phyloP scores from a whole-genome alignment of 2,113 vertebrate species.

The Ammodytes dubius region DNA sequence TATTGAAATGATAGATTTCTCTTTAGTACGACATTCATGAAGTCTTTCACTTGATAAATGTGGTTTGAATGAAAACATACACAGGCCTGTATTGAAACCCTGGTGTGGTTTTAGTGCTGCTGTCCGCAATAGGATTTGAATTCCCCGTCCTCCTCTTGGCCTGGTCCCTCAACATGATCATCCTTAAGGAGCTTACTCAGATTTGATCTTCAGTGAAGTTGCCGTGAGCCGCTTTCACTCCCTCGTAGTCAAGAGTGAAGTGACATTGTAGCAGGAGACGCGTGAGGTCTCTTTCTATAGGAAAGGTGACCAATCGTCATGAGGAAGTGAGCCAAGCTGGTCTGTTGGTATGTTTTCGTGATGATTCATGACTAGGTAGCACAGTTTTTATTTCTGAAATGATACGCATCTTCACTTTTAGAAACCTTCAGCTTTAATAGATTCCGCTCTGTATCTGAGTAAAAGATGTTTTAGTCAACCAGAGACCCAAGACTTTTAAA shows the following conservation, averaged over 20 bases:
- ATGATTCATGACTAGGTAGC: too few relatives aligned
- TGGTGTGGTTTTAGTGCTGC: neutral
- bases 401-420: neutral
- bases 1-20: too few relatives aligned
- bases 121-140: neutral
- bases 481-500: neutral
- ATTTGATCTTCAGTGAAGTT: conserved; percentile 14
- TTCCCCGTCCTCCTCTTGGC: neutral
- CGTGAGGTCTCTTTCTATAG: neutral
- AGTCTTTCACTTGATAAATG: neutral
- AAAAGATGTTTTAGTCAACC: neutral
- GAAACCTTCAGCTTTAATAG: neutral
- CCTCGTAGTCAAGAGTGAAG: neutral
- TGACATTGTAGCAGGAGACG: neutral
- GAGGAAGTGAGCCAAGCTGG: neutral
- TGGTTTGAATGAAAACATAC: neutral
- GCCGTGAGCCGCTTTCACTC: conserved; percentile 27
- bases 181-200: conserved; percentile 59
- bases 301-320: neutral
- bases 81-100: neutral
- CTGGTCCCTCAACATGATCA: conserved; percentile 1
- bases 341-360: neutral
- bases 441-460: neutral
- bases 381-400: too few relatives aligned
- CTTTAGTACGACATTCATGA: neutral